phyloP scores from a whole-genome alignment of 2,888 invertebrate species.

The Saturnia pavonia region DNA sequence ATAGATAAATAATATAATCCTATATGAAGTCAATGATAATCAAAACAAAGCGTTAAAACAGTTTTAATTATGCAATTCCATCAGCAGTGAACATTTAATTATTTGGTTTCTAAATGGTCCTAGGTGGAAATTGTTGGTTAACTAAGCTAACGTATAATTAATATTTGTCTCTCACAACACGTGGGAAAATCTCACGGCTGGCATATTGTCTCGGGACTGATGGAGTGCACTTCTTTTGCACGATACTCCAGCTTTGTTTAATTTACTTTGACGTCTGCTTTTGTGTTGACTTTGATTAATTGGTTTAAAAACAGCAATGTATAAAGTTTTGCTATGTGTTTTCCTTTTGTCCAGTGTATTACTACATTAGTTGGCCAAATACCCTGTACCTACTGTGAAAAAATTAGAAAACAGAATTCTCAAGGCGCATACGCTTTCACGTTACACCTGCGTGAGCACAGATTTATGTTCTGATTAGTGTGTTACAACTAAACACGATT shows the following conservation, averaged over 20 bases:
- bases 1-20: not conserved
- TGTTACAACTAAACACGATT: constrained; percentile 59
- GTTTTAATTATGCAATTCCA: not conserved
- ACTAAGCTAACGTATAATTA: constrained; percentile 64
- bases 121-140: constrained; percentile 63
- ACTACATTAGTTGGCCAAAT: constrained; percentile 60
- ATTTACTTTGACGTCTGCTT: constrained; percentile 42
- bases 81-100: constrained; percentile 27
- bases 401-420: constrained; percentile 65
- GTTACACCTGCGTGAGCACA: constrained; percentile 59
- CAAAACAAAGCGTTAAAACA: not conserved
- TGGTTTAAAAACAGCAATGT: constrained; percentile 44
- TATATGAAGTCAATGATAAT: not conserved
- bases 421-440: constrained; percentile 63
- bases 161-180: constrained; percentile 45
- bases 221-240: constrained; percentile 62
- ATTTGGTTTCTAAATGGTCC: constrained; percentile 42
- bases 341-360: constrained; percentile 42
- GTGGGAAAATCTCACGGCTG: constrained; percentile 73
- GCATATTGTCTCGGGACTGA: constrained; percentile 48
- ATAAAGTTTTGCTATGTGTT: constrained; percentile 41
- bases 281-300: constrained; percentile 47
- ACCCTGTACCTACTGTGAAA: constrained; percentile 56
- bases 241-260: constrained; percentile 36
- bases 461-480: constrained; percentile 57